These are phyloP conservation scores for Conopomorpha cramerella DNA, from an alignment of 1,140 invertebrate species.

Conservation along the genomic window DNA sequence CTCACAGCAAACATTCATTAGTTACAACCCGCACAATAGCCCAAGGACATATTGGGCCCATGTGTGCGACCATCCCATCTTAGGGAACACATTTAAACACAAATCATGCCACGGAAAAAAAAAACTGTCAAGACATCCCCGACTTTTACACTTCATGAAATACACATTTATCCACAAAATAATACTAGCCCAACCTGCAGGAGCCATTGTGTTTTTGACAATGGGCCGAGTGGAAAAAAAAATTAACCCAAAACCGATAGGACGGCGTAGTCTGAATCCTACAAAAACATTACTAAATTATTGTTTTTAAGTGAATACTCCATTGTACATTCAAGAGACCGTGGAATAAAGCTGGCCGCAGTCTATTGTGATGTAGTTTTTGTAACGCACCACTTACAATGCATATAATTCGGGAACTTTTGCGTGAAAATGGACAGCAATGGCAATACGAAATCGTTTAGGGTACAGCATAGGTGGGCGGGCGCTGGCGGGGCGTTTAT, in stretches of 20 bases:
- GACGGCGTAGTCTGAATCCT: conserved; percentile 22
- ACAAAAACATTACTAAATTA: conserved; percentile 30
- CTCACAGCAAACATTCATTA: conserved; percentile 40
- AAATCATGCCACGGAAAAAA: conserved; percentile 22
- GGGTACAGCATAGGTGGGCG: not conserved
- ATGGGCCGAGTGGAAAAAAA: conserved; percentile 21
- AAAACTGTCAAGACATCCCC: conserved; percentile 28
- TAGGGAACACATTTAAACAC: conserved; percentile 24
- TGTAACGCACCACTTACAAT: too few species aligned
- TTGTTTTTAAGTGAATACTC: conserved; percentile 38
- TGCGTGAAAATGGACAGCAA: too few species aligned
- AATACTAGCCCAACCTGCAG: conserved; percentile 36
- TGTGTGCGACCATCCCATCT: conserved; percentile 44
- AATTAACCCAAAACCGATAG: conserved; percentile 5
- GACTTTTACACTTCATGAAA: conserved; percentile 58
- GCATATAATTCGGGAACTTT: too few species aligned
- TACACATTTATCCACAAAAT: conserved; percentile 44
- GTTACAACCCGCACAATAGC: conserved; percentile 19
- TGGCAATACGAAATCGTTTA: not conserved
- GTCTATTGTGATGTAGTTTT: not conserved
- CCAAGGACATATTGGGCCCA: conserved; percentile 44
- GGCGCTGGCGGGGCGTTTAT: too few species aligned
- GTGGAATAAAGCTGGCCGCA: conserved; percentile 11
- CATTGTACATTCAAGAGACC: conserved; percentile 29
- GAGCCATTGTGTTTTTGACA: conserved; percentile 20